Evolutionary conservation across 2,797 vertebrate genomes (phyloP).

Genomic region (Aldrovandia affinis): DNA sequence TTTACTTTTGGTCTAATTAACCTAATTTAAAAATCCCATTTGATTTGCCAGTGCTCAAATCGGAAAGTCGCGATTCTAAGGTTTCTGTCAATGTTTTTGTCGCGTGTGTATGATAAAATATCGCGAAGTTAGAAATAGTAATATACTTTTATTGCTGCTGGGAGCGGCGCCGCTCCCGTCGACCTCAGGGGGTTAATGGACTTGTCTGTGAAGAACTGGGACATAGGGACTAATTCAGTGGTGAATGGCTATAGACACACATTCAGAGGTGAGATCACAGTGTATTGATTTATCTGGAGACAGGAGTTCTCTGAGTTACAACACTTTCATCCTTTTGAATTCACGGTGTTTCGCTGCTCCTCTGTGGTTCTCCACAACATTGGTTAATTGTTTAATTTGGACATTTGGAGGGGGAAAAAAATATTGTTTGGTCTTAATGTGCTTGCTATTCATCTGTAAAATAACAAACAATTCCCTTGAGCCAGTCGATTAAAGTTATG

Average conservation of each 20-base stretch:
- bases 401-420: background rate
- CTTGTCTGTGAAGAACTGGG: conserved; percentile 51
- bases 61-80: too few relatives aligned
- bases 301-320: background rate
- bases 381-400: background rate
- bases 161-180: too few relatives aligned
- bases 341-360: background rate
- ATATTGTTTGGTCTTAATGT: background rate
- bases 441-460: background rate
- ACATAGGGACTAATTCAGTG: conserved; percentile 50
- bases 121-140: too few relatives aligned
- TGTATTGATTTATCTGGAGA: conserved; percentile 9
- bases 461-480: background rate
- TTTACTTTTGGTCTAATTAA: too few relatives aligned
- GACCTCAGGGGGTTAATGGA: too few relatives aligned
- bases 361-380: background rate
- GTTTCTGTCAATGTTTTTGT: too few relatives aligned
- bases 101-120: too few relatives aligned
- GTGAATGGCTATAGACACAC: conserved; percentile 41
- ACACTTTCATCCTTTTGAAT: background rate
- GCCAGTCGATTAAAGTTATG: background rate
- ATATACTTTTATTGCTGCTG: too few relatives aligned
- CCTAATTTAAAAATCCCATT: too few relatives aligned
- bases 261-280: conserved; percentile 16
- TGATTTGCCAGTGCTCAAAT: too few relatives aligned